These are phyloP conservation scores for Nipponia nippon DNA, from an alignment of 2,113 vertebrate genomes.

Conservation along the genomic window DNA sequence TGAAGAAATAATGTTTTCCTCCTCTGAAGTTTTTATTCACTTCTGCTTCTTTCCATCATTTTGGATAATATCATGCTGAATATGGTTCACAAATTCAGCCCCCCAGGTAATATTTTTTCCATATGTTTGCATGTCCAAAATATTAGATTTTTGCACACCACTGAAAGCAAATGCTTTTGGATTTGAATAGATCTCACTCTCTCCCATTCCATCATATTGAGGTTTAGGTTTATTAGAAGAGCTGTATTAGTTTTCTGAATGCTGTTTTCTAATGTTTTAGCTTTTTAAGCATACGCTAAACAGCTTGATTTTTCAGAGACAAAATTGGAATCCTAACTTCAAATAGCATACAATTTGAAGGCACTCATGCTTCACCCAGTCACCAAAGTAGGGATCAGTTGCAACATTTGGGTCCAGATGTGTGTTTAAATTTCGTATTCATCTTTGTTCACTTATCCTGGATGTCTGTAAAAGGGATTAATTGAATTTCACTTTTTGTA, in stretches of 20 bases:
- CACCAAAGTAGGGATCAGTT: not conserved
- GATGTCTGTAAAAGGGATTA: conserved; percentile 12
- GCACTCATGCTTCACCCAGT: not conserved
- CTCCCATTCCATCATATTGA: not conserved
- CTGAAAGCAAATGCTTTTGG: not conserved
- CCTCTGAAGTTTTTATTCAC: not conserved
- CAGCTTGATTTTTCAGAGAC: conserved; percentile 27
- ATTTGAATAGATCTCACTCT: not conserved
- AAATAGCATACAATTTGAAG: conserved; percentile 14
- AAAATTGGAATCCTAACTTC: conserved; percentile 20
- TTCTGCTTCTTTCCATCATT: not conserved
- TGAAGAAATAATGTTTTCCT: not conserved
- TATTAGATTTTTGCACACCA: not conserved
- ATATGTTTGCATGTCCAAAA: not conserved
- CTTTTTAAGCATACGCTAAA: not conserved
- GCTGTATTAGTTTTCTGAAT: not conserved
- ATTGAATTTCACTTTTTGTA: conserved; percentile 33
- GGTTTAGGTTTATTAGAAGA: not conserved
- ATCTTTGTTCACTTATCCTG: not conserved
- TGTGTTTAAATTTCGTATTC: conserved; percentile 11
- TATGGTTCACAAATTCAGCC: not conserved
- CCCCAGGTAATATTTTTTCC: conserved; percentile 4
- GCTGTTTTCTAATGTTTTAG: not conserved
- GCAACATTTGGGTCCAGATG: not conserved
- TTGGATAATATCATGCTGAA: not conserved